Evolutionary conservation across 1,140 invertebrate genomes (phyloP).

Genomic region (Homalodisca vitripennis): DNA sequence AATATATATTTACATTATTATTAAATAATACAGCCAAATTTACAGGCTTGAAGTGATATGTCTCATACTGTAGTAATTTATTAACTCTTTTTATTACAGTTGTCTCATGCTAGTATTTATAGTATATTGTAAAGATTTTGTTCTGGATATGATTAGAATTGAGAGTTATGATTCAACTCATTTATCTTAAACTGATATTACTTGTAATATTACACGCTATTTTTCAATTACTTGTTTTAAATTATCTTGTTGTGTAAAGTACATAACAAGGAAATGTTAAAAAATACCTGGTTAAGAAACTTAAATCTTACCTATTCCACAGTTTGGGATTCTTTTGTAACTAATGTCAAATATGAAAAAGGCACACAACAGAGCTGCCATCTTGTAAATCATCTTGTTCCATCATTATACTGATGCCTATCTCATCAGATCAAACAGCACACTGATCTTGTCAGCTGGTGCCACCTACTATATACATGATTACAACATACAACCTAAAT

Average conservation of each 20-base stretch:
- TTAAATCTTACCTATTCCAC: background rate
- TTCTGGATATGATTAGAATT: no score
- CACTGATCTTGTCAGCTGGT: no score
- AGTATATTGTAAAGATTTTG: no score
- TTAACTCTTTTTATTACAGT: no score
- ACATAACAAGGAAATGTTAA: background rate
- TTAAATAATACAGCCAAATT: no score
- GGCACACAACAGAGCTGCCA: conserved; percentile 8
- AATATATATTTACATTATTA: no score
- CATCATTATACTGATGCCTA: background rate
- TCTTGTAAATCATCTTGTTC: background rate
- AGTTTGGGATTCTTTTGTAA: background rate
- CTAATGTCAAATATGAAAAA: background rate
- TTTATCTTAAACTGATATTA: background rate
- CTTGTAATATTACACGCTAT: background rate
- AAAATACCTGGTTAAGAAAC: background rate
- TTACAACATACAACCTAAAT: no score
- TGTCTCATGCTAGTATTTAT: no score
- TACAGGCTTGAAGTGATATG: no score
- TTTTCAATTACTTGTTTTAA: background rate
- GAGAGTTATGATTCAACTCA: background rate
- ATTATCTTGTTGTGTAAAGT: background rate
- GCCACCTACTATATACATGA: no score
- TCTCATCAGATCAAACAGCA: no score
- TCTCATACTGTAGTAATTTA: no score